A percentile compares a stretch with the other conserved stretches of the same genome.
Conservation (phyloP, 1,140 invertebrate genomes). For the Schlechtendalia chinensis region DNA sequence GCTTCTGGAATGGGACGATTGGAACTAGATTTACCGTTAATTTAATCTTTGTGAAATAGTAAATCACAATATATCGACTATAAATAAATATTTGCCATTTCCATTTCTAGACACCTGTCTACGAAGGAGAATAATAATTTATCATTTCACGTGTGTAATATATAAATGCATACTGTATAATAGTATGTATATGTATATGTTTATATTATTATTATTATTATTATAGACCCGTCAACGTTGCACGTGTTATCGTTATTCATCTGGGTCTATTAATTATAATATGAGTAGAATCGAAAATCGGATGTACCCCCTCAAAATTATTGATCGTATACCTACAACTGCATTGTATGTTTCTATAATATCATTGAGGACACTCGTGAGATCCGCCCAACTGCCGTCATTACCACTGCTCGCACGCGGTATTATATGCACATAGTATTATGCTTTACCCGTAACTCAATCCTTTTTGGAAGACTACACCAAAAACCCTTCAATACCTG, state of each 20-base stretch:
- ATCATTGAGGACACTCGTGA: not conserved
- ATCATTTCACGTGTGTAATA: not conserved
- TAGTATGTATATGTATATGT: too few species aligned
- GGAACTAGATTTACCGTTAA: not conserved
- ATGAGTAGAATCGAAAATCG: not conserved
- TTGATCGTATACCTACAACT: not conserved
- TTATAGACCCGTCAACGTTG: slow-evolving; percentile 19
- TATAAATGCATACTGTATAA: not conserved
- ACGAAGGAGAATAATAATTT: not conserved
- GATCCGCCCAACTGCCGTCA: not conserved
- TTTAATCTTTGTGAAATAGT: not conserved
- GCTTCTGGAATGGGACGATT: not conserved
- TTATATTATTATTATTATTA: not conserved
- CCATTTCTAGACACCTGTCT: slow-evolving; percentile 15
- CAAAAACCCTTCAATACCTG: slow-evolving; percentile 2
- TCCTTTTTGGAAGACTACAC: slow-evolving; percentile 8
- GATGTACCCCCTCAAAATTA: not conserved
- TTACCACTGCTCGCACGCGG: not conserved
- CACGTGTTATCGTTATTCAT: not conserved
- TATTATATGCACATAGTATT: not conserved
- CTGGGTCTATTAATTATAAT: slow-evolving; percentile 10
- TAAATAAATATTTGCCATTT: slow-evolving; percentile 30
- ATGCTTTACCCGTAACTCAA: slow-evolving; percentile 16
- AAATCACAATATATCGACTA: not conserved
- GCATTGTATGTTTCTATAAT: not conserved